Percentiles rank a stretch among this genome's conserved stretches.
These are phyloP conservation scores for Archivesica marissinica DNA, from an alignment of 1,140 invertebrate species.

Conservation along the genomic window DNA sequence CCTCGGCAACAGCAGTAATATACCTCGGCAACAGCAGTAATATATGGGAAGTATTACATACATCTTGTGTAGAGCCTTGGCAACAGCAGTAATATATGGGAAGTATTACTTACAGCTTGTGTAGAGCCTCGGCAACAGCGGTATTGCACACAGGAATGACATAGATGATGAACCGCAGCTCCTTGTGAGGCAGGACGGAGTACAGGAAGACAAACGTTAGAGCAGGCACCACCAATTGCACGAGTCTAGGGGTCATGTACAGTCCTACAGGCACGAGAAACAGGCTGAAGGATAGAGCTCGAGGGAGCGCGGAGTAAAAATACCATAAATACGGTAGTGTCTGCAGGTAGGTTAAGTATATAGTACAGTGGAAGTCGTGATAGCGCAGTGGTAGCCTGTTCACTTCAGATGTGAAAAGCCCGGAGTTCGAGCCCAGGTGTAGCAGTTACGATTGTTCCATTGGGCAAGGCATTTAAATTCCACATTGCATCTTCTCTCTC, in stretches of 20 bases:
- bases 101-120: constrained; percentile 93
- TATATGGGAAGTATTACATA: no score
- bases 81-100: no score
- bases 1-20: no score
- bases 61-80: no score
- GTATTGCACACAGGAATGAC: constrained; percentile 97
- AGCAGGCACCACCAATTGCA: constrained; percentile 89
- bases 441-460: no score
- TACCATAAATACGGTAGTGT: constrained; percentile 99
- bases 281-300: constrained; percentile 92
- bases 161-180: constrained; percentile 99
- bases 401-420: no score
- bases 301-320: constrained; percentile 97
- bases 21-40: no score
- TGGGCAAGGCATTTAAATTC: no score
- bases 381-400: no score
- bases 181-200: constrained; percentile 99
- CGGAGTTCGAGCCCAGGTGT: no score
- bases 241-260: constrained; percentile 89
- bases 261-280: constrained; percentile 93
- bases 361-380: no score
- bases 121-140: constrained; percentile 93
- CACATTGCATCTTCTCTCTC: no score
- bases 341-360: constrained; percentile 85
- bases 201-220: constrained; percentile 94